A percentile compares a stretch with the other conserved stretches of the same genome.
phyloP scores from a whole-genome alignment of 2,113 vertebrate genomes.

The Urocolius indicus region DNA sequence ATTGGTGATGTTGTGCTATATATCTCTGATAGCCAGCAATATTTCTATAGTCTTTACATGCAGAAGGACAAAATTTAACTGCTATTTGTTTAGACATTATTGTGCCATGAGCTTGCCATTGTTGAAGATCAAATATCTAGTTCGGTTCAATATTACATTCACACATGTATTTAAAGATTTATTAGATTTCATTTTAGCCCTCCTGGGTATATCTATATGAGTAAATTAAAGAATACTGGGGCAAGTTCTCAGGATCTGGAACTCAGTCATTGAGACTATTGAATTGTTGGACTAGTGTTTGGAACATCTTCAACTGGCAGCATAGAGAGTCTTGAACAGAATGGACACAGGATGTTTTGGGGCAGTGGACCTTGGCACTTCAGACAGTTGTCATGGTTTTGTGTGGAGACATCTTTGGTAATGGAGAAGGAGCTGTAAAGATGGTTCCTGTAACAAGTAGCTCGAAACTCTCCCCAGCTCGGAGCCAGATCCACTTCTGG shows the following conservation, averaged over 20 bases:
- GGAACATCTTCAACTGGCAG: background rate
- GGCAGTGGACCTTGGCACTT: background rate
- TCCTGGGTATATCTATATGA: background rate
- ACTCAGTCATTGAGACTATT: background rate
- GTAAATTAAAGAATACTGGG: background rate
- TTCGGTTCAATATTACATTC: background rate
- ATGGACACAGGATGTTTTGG: background rate
- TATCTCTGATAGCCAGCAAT: background rate
- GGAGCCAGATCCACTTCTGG: too few species aligned
- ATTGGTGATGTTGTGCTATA: background rate
- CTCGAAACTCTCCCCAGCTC: too few species aligned
- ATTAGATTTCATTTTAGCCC: background rate
- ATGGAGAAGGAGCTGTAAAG: too few species aligned
- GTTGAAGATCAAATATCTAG: background rate
- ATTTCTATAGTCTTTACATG: background rate
- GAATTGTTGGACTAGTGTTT: background rate
- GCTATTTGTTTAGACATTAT: background rate
- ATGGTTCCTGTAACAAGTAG: too few species aligned
- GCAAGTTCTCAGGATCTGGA: background rate
- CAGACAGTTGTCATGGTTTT: background rate
- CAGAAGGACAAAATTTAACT: background rate
- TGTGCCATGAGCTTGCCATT: background rate
- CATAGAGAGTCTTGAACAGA: background rate
- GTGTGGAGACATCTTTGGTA: too few species aligned
- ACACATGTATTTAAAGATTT: background rate